Conservation (phyloP, 2,888 invertebrate species). For the Aphrophora alni region DNA sequence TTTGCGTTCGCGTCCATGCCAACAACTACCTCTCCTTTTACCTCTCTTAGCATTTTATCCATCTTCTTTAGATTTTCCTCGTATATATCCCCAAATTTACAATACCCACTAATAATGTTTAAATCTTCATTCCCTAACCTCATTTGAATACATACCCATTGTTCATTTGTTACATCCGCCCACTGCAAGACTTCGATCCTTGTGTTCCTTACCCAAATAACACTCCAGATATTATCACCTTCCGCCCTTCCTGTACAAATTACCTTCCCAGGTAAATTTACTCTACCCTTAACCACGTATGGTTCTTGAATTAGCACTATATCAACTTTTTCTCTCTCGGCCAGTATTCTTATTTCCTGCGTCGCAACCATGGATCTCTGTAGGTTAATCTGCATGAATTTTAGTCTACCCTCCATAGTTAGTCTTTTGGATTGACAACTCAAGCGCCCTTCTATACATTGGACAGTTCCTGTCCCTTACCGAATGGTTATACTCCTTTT, state of each 20-base stretch:
- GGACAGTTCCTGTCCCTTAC: not conserved
- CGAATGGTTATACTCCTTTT: not conserved
- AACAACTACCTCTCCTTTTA: not conserved
- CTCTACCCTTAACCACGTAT: not conserved
- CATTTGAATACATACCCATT: not conserved
- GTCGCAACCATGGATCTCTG: not conserved
- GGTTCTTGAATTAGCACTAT: not conserved
- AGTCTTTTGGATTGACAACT: not conserved
- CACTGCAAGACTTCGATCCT: not conserved
- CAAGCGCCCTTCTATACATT: not conserved
- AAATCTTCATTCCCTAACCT: not conserved
- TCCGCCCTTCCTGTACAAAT: not conserved
- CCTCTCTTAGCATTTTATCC: not conserved
- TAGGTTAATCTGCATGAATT: not conserved
- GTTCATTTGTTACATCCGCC: not conserved
- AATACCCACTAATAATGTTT: not conserved
- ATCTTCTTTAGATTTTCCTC: not conserved
- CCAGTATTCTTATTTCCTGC: not conserved
- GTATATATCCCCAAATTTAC: not conserved
- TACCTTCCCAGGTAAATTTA: not conserved
- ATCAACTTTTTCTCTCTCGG: not conserved
- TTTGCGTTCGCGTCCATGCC: not conserved
- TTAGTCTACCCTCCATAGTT: not conserved
- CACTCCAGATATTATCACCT: not conserved
- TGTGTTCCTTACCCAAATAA: not conserved